Evolutionary conservation across 2,888 invertebrate genomes (phyloP), one percentile per base, ranked within the genome.

Genomic region (Odontomyia ornata): DNA sequence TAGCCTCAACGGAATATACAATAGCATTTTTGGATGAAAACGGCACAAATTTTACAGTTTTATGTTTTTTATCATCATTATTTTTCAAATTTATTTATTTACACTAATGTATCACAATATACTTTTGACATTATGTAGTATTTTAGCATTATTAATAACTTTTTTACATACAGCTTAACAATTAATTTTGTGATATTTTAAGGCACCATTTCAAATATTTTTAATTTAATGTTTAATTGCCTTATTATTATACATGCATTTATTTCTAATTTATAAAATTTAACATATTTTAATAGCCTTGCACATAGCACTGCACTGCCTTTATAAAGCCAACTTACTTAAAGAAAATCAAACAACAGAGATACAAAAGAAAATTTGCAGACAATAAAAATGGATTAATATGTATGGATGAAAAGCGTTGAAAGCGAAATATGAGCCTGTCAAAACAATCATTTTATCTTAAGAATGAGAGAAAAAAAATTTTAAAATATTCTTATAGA

Each of bases 1-100:
- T 83, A 93, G 95, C 21, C 91, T 95, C 82, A 94, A 92, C 83
- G 94, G 89, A 83, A 88, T 95, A 81, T 92, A 95, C 80, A 92
- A 90, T 79, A 94, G 92, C 84, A 90, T 94, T 83, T 94, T 95
- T 82, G 93, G 93, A 83, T 93, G 89, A 86, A 47, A 21, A 47
- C 56, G 18, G 57, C 69, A 21, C 4, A 62, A 21, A 36, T 9
- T 36, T 28, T 67, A 65, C 28, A 28, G 65, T 65, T 62, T 18
- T 18, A 56, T 72, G 27, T 57, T 56, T 23, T 72, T 56, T 28
- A 56, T 21, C 11, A 1, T 36, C 30, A 11, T 21, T 9, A 52
- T 46, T n/a, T 56, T 72, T 18, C 46, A 18, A 56, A 57, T 28
- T 23, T 28, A 72, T 56, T 72, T 30, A 72, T 57, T 65, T 30